Evolutionary conservation across 37 sponge, comb jelly and placozoan species (phyloP).

Genomic region (Lycopodina hypogea): DNA sequence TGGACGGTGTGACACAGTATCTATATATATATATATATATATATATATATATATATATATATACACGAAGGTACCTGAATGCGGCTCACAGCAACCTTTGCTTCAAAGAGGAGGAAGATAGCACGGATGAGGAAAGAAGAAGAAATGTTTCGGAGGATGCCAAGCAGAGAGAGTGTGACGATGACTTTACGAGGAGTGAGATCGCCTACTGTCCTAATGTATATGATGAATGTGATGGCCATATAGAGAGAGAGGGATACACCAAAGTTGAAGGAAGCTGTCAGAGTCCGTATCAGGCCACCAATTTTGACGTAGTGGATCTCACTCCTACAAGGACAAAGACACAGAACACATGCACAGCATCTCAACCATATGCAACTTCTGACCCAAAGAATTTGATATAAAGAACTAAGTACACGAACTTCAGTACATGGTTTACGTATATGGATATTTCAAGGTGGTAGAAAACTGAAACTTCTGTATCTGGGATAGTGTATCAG

Average conservation of each 20-base stretch:
- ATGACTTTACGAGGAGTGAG: slow-evolving; percentile 38
- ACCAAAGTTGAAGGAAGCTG: not conserved
- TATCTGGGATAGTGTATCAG: no score
- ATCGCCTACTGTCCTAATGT: slow-evolving; percentile 4
- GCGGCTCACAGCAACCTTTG: slow-evolving; percentile 21
- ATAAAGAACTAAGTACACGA: no score
- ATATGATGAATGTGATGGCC: slow-evolving; percentile 13
- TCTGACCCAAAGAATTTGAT: no score
- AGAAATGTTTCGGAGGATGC: slow-evolving; percentile 14
- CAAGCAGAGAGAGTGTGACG: slow-evolving; percentile 28
- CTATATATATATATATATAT: no score
- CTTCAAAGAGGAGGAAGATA: slow-evolving; percentile 23
- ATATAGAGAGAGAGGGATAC: not conserved
- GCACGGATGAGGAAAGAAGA: slow-evolving; percentile 10
- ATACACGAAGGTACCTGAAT: slow-evolving; percentile 42
- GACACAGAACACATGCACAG: no score
- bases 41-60: no score
- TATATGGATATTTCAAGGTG: no score
- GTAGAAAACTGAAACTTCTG: no score
- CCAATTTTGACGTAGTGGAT: not conserved
- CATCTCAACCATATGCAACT: no score
- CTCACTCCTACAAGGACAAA: slow-evolving; percentile 19
- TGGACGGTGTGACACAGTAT: no score
- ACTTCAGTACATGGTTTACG: no score
- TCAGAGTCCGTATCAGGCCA: slow-evolving; percentile 12